Conservation (phyloP, 2,113 vertebrate species). For the Etheostoma spectabile region DNA sequence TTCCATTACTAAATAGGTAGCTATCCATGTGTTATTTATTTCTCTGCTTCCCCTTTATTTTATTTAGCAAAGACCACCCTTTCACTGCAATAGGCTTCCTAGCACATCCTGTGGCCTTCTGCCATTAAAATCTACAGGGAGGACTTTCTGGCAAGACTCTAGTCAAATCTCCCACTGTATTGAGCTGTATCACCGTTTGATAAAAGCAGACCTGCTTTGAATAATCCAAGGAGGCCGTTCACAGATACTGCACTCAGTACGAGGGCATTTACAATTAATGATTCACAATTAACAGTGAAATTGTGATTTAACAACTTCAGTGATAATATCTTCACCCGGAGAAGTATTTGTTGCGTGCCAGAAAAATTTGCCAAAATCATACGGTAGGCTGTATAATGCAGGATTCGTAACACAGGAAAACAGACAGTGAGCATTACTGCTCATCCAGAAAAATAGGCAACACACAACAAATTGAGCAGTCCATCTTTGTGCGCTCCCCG, state of each 20-base stretch:
- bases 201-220: slow-evolving; percentile 45
- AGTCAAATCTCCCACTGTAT: slow-evolving; percentile 31
- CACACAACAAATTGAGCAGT: background rate
- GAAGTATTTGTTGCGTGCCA: slow-evolving; percentile 1
- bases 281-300: slow-evolving; percentile 29
- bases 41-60: slow-evolving; percentile 30
- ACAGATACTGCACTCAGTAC: slow-evolving; percentile 17
- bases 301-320: slow-evolving; percentile 13
- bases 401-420: background rate
- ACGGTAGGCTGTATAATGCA: background rate
- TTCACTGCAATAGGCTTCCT: slow-evolving; percentile 35
- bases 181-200: slow-evolving; percentile 37
- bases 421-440: background rate
- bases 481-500: background rate
- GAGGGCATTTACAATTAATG: slow-evolving; percentile 24
- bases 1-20: slow-evolving; percentile 28
- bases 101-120: slow-evolving; percentile 44
- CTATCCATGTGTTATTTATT: slow-evolving; percentile 40
- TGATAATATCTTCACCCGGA: background rate
- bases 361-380: background rate
- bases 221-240: slow-evolving; percentile 23
- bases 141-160: slow-evolving; percentile 54
- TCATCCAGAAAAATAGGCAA: background rate
- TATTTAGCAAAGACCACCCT: slow-evolving; percentile 36
- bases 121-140: slow-evolving; percentile 28